These are phyloP conservation scores for Xiphophorus maculatus DNA, from an alignment of 2,113 vertebrate genomes.

Conservation along the genomic window DNA sequence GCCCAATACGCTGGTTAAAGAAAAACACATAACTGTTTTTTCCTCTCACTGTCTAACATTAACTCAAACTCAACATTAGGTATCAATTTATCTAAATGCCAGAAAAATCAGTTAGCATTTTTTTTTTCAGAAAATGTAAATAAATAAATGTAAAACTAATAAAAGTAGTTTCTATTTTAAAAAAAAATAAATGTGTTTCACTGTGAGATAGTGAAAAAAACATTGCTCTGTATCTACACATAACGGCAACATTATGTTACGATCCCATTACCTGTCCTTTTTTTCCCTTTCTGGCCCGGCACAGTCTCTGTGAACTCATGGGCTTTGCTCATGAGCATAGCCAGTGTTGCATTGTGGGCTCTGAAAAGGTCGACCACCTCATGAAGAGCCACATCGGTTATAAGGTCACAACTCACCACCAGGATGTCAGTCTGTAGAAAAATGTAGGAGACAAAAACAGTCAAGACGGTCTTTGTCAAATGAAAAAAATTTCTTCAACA, in stretches of 20 bases:
- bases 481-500: not conserved
- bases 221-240: not conserved
- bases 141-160: too few relatives aligned
- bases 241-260: not conserved
- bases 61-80: not conserved
- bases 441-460: constrained; percentile 7
- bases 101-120: not conserved
- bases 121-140: too few relatives aligned
- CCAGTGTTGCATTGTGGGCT: constrained; percentile 91
- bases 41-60: not conserved
- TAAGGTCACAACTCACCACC: constrained; percentile 94
- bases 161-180: too few relatives aligned
- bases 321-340: constrained; percentile 95
- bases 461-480: not conserved
- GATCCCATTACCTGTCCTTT: constrained; percentile 86
- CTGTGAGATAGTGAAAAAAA: too few relatives aligned
- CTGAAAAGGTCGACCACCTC: constrained; percentile 97
- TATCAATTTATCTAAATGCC: too few relatives aligned
- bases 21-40: not conserved
- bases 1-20: not conserved
- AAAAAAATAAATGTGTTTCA: too few relatives aligned
- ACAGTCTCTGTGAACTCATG: constrained; percentile 87
- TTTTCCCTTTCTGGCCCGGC: constrained; percentile 96
- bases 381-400: constrained; percentile 93
- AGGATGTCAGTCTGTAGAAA: constrained; percentile 88